Base-by-base conservation (phyloP, 2,797 vertebrate genomes). In the Gobionotothen gibberifrons region DNA sequence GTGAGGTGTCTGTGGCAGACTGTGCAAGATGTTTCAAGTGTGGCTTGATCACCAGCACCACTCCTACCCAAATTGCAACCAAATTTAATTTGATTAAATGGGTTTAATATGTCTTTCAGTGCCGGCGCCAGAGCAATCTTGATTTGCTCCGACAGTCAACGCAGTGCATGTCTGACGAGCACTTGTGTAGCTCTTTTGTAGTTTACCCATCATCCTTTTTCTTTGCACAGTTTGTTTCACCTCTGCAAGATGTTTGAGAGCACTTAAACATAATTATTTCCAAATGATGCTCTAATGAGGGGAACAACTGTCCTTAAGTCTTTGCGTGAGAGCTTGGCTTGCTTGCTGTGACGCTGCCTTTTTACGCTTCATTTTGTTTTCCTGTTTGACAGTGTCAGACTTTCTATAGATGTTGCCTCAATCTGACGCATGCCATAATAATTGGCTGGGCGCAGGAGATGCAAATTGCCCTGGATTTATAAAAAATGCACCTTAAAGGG, bases 401-500 rank as follows among this genome's bases (percentile, higher is more conserved):
- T 92, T 92, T 91, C 84, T 86, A 79, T 91, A 89, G 87, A 89
- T 82, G 88, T 83, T 92, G 82, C 85, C 77, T 89, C 89, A 84
- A 80, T 90, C 83, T 81, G 80, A 93, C 73, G 82, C 83, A 61
- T 88, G 79, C 88, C 85, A 84, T 90, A 91, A 91, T 94, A 94
- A 95, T 94, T 93, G 93, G 89, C 79, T 77, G 78, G 74, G 85
- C 79, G 71, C 83, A 73, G 78, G 86, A 81, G 91, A 94, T 93
- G 93, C 93, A 94, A 95, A 94, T 95, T 94, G 92, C 85, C 9
- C 71, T 79, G 87, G 86, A 90, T 92, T 93, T 93, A 94, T 93
- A 93, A 94, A 94, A 94, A 95, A 94, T 86, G 90, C 90, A 92
- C 89, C 93, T 93, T 94, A 92, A 95, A 94, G 90, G 82, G 86